Percentiles rank a stretch among this genome's conserved stretches.
These are phyloP conservation scores for Diachasma alloeum DNA, from an alignment of 1,140 invertebrate species.

Conservation along the genomic window DNA sequence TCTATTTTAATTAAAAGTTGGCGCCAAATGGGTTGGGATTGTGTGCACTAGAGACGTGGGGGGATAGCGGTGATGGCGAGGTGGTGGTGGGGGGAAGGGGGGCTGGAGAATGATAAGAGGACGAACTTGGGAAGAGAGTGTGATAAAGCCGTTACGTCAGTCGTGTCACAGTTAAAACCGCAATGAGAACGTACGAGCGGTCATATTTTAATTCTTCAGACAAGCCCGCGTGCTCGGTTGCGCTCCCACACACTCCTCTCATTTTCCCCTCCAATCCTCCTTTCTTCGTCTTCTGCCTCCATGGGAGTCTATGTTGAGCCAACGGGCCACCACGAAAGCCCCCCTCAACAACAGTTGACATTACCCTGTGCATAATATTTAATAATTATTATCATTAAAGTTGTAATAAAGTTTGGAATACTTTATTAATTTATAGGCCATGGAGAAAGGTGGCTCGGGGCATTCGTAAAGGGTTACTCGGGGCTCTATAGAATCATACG, in stretches of 20 bases:
- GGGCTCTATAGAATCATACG: not conserved
- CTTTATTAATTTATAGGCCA: conserved; percentile 67
- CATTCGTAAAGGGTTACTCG: conserved; percentile 51
- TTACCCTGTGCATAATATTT: conserved; percentile 63
- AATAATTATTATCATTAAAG: conserved; percentile 68
- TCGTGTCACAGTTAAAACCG: conserved; percentile 57
- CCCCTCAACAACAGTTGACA: conserved; percentile 50
- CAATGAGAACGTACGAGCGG: conserved; percentile 64
- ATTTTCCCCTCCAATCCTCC: conserved; percentile 27
- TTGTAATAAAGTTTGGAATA: conserved; percentile 66
- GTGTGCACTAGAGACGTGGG: not conserved
- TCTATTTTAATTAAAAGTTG: conserved; percentile 21
- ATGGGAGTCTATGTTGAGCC: conserved; percentile 4
- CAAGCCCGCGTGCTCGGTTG: conserved; percentile 42
- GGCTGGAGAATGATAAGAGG: conserved; percentile 34
- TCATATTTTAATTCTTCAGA: conserved; percentile 66
- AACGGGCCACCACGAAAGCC: not conserved
- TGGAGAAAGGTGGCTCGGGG: conserved; percentile 38
- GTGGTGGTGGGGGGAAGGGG: conserved; percentile 29
- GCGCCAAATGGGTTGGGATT: not conserved
- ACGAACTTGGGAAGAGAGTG: conserved; percentile 19
- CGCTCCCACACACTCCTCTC: not conserved
- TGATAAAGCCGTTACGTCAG: conserved; percentile 59
- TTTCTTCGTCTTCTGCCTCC: conserved; percentile 55
- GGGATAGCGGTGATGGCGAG: not conserved